Percentiles rank a stretch among this genome's conserved stretches.
Conservation (phyloP, 2,113 vertebrate species). For the Sturnus vulgaris region DNA sequence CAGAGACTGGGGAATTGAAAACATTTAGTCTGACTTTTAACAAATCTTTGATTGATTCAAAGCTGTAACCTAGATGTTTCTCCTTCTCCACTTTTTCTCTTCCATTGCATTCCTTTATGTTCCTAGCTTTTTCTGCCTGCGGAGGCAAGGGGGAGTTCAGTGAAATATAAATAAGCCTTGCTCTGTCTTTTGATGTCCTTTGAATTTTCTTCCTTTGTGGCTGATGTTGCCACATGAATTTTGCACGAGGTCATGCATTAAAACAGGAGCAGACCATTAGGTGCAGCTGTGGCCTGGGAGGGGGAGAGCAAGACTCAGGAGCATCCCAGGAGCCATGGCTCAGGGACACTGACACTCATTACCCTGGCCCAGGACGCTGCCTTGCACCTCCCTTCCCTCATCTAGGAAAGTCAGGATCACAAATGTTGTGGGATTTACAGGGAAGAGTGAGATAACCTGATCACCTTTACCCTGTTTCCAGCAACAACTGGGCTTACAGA, state of each 20-base stretch:
- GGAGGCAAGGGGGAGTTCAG: not conserved
- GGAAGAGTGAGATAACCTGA: not conserved
- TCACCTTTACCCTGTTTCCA: not conserved
- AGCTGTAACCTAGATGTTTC: not conserved
- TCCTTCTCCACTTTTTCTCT: not conserved
- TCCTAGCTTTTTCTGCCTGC: not conserved
- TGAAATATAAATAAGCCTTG: conserved; percentile 27
- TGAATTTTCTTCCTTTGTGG: conserved; percentile 1
- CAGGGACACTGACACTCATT: too few relatives aligned
- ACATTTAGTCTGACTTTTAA: not conserved
- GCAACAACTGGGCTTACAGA: not conserved
- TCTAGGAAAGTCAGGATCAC: not conserved
- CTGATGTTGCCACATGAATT: not conserved
- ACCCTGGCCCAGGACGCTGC: not conserved
- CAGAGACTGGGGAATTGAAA: not conserved
- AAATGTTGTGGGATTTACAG: not conserved
- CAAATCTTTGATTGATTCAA: not conserved
- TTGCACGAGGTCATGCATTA: not conserved
- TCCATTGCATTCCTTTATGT: not conserved
- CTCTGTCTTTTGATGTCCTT: conserved; percentile 9
- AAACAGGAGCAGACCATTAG: not conserved
- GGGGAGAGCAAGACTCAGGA: not conserved
- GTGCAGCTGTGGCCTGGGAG: not conserved
- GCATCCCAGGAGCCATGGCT: not conserved
- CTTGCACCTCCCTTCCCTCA: not conserved